Conservation (phyloP, 2,797 vertebrate genomes). For the Parambassis ranga region DNA sequence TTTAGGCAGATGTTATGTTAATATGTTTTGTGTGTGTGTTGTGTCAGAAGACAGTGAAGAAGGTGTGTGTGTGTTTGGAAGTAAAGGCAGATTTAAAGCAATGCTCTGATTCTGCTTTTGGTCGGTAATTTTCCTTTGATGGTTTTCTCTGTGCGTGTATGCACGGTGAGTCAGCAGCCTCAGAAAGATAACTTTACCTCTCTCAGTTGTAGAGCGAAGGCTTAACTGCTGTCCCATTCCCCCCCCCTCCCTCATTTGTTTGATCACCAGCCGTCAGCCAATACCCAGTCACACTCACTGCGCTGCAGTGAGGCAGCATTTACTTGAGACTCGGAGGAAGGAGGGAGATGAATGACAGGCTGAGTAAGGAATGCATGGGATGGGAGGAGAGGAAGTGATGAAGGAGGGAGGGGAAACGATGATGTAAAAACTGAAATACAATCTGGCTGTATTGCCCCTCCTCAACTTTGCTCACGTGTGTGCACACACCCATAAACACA, state of each 20-base stretch:
- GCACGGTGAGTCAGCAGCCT: slow-evolving; percentile 63
- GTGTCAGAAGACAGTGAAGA: no score
- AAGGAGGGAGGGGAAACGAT: slow-evolving; percentile 37
- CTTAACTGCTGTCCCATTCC: slow-evolving; percentile 1
- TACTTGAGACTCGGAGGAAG: slow-evolving; percentile 60
- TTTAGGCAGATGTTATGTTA: no score
- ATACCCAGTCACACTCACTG: slow-evolving; percentile 70
- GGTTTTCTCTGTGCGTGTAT: background rate
- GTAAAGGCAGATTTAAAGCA: no score
- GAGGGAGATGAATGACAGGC: slow-evolving; percentile 39
- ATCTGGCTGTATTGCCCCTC: slow-evolving; percentile 63
- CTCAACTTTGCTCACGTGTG: slow-evolving; percentile 71
- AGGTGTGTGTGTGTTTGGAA: no score
- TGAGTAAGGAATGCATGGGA: slow-evolving; percentile 32
- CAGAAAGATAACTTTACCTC: slow-evolving; percentile 65
- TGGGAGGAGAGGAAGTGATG: slow-evolving; percentile 38
- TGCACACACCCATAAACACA: slow-evolving; percentile 38
- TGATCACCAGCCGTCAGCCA: slow-evolving; percentile 35
- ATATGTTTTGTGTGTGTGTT: no score
- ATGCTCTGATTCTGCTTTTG: no score
- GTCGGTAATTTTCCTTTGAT: background rate
- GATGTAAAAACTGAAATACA: slow-evolving; percentile 82
- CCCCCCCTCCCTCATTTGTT: slow-evolving; percentile 16
- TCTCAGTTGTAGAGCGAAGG: slow-evolving; percentile 77
- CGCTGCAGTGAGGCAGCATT: slow-evolving; percentile 88